phyloP scores from a whole-genome alignment of 2,888 invertebrate species.

The Leptinotarsa rubiginosa region DNA sequence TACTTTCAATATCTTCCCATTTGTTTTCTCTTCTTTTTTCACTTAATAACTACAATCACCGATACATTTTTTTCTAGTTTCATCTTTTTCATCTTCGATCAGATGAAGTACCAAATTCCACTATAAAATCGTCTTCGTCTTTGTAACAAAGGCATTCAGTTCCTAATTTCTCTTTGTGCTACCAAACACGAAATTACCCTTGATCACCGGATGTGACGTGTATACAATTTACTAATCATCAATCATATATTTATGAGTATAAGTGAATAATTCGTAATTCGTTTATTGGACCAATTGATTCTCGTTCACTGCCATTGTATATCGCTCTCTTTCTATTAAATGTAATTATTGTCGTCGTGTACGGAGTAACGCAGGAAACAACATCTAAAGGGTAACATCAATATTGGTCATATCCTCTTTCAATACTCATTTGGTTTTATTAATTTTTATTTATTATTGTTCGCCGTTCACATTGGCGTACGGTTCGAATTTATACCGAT shows the following conservation, averaged over 20 bases:
- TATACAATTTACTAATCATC: constrained; percentile 67
- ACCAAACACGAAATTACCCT: constrained; percentile 42
- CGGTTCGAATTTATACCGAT: constrained; percentile 24
- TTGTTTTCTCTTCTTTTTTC: too few relatives aligned
- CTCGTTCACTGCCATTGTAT: constrained; percentile 58
- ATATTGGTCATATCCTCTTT: constrained; percentile 57
- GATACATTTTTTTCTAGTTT: background rate
- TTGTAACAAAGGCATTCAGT: constrained; percentile 21
- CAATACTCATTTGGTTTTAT: constrained; percentile 46
- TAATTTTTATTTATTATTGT: constrained; percentile 46
- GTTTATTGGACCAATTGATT: constrained; percentile 63
- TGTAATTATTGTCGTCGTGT: constrained; percentile 40
- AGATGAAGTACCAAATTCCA: background rate
- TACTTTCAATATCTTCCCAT: too few relatives aligned
- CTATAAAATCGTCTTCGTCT: background rate
- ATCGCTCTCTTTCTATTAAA: constrained; percentile 48
- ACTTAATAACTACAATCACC: too few relatives aligned
- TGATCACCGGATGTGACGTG: constrained; percentile 64
- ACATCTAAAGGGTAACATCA: constrained; percentile 54
- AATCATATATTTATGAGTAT: constrained; percentile 67
- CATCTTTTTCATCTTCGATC: background rate
- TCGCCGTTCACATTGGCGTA: constrained; percentile 28
- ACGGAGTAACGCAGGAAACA: constrained; percentile 48
- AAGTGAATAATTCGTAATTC: constrained; percentile 62
- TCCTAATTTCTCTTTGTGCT: constrained; percentile 38